Conservation (phyloP, 2,888 invertebrate genomes). For the Drosophila histrio region DNA sequence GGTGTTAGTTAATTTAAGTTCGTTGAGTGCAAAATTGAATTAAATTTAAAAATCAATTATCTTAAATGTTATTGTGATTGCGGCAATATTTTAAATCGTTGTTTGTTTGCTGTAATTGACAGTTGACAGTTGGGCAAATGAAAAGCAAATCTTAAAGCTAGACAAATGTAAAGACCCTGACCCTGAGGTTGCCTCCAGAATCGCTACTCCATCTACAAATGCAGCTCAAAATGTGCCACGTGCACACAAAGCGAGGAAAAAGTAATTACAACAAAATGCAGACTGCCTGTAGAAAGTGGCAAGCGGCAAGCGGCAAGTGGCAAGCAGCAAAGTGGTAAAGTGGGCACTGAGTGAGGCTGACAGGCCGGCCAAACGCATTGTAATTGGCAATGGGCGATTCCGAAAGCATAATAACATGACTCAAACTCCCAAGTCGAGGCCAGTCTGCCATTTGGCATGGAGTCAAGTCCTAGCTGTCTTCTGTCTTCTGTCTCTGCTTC, state of each 20-base stretch:
- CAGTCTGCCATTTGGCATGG: conserved; percentile 36
- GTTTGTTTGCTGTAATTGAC: conserved; percentile 23
- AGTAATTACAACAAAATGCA: conserved; percentile 74
- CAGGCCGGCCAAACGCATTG: conserved; percentile 64
- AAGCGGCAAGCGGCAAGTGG: conserved; percentile 26
- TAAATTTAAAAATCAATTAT: conserved; percentile 52
- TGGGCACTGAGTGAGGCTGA: conserved; percentile 46
- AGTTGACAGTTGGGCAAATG: conserved; percentile 7
- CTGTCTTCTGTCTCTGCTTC: background rate
- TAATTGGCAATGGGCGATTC: conserved; percentile 66
- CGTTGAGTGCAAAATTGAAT: conserved; percentile 40
- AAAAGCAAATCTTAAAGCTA: conserved; percentile 23
- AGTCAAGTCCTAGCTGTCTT: conserved; percentile 38
- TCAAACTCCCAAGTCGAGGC: conserved; percentile 27
- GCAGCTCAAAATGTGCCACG: conserved; percentile 51
- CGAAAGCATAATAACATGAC: conserved; percentile 58
- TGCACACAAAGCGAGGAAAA: conserved; percentile 61
- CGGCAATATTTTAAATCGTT: conserved; percentile 18
- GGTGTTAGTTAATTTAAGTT: conserved; percentile 45
- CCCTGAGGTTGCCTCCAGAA: conserved; percentile 51
- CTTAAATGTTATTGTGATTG: conserved; percentile 35
- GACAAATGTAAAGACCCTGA: conserved; percentile 44
- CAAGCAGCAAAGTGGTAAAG: conserved; percentile 7
- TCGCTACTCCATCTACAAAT: background rate
- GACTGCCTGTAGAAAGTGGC: conserved; percentile 30